A percentile compares a stretch with the other conserved stretches of the same genome.
Evolutionary conservation across 2,888 invertebrate species (phyloP).

Genomic region (Parochlus steinenii): DNA sequence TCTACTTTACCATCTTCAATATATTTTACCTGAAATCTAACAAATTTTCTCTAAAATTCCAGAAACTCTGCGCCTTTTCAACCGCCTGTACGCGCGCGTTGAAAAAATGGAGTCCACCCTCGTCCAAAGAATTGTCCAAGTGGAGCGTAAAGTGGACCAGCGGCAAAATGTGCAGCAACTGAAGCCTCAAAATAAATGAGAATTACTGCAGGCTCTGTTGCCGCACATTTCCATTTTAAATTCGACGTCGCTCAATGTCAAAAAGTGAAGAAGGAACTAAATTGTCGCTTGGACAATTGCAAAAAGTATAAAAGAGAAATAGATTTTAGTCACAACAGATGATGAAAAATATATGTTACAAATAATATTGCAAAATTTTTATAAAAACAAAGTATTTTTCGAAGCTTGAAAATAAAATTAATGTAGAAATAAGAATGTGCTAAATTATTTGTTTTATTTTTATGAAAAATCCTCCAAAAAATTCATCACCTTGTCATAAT

Average conservation of each 20-base stretch:
- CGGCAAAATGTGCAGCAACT: slow-evolving; percentile 7
- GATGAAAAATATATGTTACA: too few species aligned
- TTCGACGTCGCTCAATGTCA: slow-evolving; percentile 3
- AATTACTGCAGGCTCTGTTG: slow-evolving; percentile 6
- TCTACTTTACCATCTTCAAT: not conserved
- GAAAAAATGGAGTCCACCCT: slow-evolving; percentile 7
- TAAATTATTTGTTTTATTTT: too few species aligned
- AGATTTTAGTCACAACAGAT: too few species aligned
- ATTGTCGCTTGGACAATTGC: too few species aligned
- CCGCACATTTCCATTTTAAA: slow-evolving; percentile 3
- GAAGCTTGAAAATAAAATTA: too few species aligned
- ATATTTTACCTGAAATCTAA: not conserved
- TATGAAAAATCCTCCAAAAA: too few species aligned
- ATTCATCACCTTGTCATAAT: too few species aligned
- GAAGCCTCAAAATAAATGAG: slow-evolving; percentile 9
- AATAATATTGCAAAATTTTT: too few species aligned
- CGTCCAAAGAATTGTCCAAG: slow-evolving; percentile 2
- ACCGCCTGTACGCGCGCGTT: slow-evolving; percentile 7
- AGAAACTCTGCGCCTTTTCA: slow-evolving; percentile 9
- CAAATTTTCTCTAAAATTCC: not conserved
- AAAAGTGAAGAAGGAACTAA: slow-evolving; percentile 5
- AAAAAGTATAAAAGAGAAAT: too few species aligned
- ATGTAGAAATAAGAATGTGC: too few species aligned
- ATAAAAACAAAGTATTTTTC: too few species aligned
- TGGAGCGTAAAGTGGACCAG: slow-evolving; percentile 10